Evolutionary conservation across 2,888 invertebrate genomes (phyloP), one percentile per base, ranked within the genome.

Genomic region (Gisinianus flammeolus): DNA sequence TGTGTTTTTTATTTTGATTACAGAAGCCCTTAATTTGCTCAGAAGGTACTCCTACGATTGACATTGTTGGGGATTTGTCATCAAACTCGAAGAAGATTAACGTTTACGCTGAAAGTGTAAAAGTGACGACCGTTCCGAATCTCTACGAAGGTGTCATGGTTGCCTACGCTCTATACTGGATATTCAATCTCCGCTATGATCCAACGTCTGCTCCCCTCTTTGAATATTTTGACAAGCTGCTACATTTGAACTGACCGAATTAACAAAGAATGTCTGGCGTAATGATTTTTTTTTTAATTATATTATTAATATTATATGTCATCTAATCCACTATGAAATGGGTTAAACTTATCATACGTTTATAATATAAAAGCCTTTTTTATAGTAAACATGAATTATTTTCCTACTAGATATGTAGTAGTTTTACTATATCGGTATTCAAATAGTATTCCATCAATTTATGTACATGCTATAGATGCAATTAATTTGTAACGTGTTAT

Each of bases 181-280:
- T 72, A 24, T 72, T 72, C 28, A 72, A 72, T 62, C 56, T 72
- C 10, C 16, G 33, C 16, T 72, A 72, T 56, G 72, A 72, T 12
- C 1, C n/a, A 2, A 44, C 4, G 12, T 35, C 69, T 2, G 3
- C 35, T 12, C 44, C 44, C 19, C 52, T 69, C 2, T 69, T 44
- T 44, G 69, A 69, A 31, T 35, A 6, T 69, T 69, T 69, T 69
- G 69, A 74, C 24, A n/a, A n/a, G n/a, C n/a, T n/a, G n/a, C n/a
- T n/a, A n/a, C n/a, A n/a, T n/a, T n/a, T n/a, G n/a, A n/a, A n/a
- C n/a, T n/a, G n/a, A n/a, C n/a, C n/a, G n/a, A 62, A 16, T 62
- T 70, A 70, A 70, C 54, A 70, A 70, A 70, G 33, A 2, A n/a
- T n/a, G 31, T 19, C 22, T 68, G 19, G 68, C 68, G 44, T 8